phyloP scores from a whole-genome alignment of 2,888 invertebrate species.

The Meteorus colon region DNA sequence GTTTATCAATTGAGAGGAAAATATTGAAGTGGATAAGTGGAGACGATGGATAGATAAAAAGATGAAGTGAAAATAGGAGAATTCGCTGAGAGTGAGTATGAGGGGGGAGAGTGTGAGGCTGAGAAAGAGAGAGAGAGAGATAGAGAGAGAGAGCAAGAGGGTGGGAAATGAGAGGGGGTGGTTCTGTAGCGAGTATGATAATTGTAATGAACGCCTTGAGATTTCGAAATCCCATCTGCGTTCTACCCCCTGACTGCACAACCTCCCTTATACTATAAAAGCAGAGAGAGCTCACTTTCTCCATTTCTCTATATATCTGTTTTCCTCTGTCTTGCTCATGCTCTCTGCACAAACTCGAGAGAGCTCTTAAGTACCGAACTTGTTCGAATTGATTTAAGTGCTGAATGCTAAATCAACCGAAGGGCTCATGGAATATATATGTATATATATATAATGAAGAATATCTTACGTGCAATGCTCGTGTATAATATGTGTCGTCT shows the following conservation, averaged over 20 bases:
- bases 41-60: too few relatives aligned
- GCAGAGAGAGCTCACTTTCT: conserved; percentile 33
- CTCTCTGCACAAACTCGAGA: conserved; percentile 66
- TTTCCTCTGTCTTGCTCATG: conserved; percentile 37
- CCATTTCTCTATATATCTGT: conserved; percentile 24
- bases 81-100: neutral
- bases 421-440: conserved; percentile 52
- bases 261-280: conserved; percentile 28
- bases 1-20: too few relatives aligned
- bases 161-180: conserved; percentile 40
- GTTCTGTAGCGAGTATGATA: conserved; percentile 71
- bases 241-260: conserved; percentile 48
- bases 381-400: conserved; percentile 73
- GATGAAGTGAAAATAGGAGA: neutral
- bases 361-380: conserved; percentile 73
- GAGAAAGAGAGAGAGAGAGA: neutral
- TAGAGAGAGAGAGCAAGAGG: conserved; percentile 29
- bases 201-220: conserved; percentile 73
- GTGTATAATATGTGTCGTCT: neutral
- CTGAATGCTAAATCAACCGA: conserved; percentile 73
- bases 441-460: neutral
- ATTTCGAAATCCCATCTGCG: conserved; percentile 72
- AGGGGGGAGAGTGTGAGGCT: conserved; percentile 28
- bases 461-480: neutral
- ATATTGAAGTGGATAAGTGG: too few relatives aligned